phyloP scores from a whole-genome alignment of 1,140 invertebrate genomes.

The Cotesia glomerata region DNA sequence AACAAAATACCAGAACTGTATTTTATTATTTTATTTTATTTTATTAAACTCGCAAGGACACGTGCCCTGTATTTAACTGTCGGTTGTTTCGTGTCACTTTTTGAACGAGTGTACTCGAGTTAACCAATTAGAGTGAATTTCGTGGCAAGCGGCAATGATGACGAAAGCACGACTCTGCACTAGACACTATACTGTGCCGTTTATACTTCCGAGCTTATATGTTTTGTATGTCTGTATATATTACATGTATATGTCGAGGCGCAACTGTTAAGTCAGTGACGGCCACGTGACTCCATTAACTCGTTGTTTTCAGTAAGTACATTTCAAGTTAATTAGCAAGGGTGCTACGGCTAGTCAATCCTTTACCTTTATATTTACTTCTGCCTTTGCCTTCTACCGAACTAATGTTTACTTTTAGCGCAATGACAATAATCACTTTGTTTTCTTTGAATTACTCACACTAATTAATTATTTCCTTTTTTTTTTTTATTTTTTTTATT shows the following conservation, averaged over 20 bases:
- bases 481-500: no score
- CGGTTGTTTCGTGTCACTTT: conserved; percentile 15
- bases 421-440: no score
- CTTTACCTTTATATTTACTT: no score
- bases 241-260: background rate
- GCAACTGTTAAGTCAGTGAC: background rate
- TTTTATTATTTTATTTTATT: background rate
- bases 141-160: conserved; percentile 19
- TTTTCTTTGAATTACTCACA: no score
- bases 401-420: no score
- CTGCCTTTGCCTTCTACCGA: no score
- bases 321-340: conserved; percentile 15
- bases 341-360: background rate
- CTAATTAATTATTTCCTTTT: no score
- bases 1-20: no score
- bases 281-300: conserved; percentile 20
- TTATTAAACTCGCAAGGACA: background rate
- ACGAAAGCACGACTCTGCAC: background rate
- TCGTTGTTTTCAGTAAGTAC: conserved; percentile 17
- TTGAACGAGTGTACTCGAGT: conserved; percentile 17
- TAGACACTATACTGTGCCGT: no score
- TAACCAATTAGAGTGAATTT: conserved; percentile 16
- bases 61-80: conserved; percentile 11
- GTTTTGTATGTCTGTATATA: no score
- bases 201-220: no score